Evolutionary conservation across 2,888 invertebrate genomes (phyloP).

Genomic region (Scaptodrosophila latifasciaeformis): DNA sequence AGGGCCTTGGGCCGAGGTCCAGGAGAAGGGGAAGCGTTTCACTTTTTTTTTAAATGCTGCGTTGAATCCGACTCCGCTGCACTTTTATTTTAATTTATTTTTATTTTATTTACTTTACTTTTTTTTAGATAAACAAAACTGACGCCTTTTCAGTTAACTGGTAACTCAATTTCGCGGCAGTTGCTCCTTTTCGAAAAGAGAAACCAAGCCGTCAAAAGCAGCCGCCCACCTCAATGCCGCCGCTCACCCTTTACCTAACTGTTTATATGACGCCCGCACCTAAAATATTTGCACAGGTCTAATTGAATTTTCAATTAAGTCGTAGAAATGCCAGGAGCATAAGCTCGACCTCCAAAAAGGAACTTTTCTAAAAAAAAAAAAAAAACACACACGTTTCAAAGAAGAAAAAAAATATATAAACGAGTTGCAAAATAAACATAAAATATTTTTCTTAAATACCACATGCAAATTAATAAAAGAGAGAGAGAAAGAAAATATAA

Average conservation of each 20-base stretch:
- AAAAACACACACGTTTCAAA: conserved; percentile 4
- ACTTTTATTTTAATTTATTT: conserved; percentile 26
- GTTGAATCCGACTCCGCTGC: conserved; percentile 19
- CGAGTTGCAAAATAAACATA: conserved; percentile 30
- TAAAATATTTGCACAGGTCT: conserved; percentile 66
- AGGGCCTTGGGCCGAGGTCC: neutral
- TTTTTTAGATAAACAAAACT: conserved; percentile 54
- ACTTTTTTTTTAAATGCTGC: neutral
- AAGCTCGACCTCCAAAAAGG: conserved; percentile 4
- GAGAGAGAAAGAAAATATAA: neutral
- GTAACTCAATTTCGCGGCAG: conserved; percentile 50
- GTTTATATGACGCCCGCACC: conserved; percentile 20
- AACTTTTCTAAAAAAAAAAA: neutral
- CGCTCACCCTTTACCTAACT: neutral
- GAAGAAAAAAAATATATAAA: conserved; percentile 34
- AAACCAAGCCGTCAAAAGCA: no score
- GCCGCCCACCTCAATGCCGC: neutral
- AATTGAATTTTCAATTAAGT: conserved; percentile 68
- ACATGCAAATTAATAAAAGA: neutral
- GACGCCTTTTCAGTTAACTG: conserved; percentile 22
- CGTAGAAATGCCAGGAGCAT: conserved; percentile 35
- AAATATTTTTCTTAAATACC: conserved; percentile 2
- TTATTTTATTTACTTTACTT: conserved; percentile 2
- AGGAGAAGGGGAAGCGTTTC: conserved; percentile 5
- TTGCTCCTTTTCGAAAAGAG: no score